Percentiles rank a stretch among this genome's conserved stretches.
Evolutionary conservation across 1,140 invertebrate species (phyloP).

Genomic region (Branchinecta lindahli): DNA sequence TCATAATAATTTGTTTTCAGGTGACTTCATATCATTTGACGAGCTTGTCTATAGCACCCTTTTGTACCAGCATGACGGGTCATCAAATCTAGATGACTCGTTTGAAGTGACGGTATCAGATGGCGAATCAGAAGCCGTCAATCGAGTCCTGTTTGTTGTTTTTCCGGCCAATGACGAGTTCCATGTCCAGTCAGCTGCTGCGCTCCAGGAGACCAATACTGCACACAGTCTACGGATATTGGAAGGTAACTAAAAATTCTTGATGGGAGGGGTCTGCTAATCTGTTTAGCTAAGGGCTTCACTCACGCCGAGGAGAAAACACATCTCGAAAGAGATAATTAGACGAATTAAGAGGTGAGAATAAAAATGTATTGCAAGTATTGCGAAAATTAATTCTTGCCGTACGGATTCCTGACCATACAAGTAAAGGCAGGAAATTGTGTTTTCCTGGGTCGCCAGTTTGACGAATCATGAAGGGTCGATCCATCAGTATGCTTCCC

Average conservation of each 20-base stretch:
- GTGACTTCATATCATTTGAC: constrained; percentile 6
- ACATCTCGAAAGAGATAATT: too few relatives aligned
- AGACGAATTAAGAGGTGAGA: too few relatives aligned
- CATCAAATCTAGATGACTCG: constrained; percentile 21
- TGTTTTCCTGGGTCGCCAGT: too few relatives aligned
- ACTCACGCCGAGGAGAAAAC: too few relatives aligned
- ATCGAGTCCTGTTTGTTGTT: constrained; percentile 12
- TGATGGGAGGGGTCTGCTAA: too few relatives aligned
- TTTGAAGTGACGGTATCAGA: constrained; percentile 26
- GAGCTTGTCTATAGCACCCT: constrained; percentile 25
- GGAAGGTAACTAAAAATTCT: background rate
- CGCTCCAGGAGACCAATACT: background rate
- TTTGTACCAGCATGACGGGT: constrained; percentile 26
- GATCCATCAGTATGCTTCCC: too few relatives aligned
- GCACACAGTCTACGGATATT: background rate
- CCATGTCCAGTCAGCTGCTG: constrained; percentile 6
- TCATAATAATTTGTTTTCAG: constrained; percentile 11
- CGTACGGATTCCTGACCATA: too few relatives aligned
- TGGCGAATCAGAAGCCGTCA: constrained; percentile 18
- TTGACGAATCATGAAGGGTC: too few relatives aligned
- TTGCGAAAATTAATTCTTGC: too few relatives aligned
- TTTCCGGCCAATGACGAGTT: background rate
- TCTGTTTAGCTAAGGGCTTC: too few relatives aligned
- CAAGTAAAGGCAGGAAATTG: too few relatives aligned
- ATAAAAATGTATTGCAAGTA: too few relatives aligned